A percentile compares a stretch with the other conserved stretches of the same genome.
These are phyloP conservation scores for Synchiropus splendidus DNA, from an alignment of 2,113 vertebrate species.

Conservation along the genomic window DNA sequence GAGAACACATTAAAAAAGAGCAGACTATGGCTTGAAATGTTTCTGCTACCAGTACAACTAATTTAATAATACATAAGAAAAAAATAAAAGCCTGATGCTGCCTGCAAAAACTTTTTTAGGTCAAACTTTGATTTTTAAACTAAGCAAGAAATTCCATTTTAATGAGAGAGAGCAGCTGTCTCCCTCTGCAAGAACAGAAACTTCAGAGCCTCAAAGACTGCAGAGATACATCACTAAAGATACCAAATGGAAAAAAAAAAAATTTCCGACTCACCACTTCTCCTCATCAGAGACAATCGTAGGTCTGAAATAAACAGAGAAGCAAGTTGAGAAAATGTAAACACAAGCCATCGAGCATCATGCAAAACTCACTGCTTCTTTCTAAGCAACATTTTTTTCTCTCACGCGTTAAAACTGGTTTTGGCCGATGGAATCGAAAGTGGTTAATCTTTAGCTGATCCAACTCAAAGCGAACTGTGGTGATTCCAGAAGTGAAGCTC, in stretches of 20 bases:
- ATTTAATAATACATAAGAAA: no score
- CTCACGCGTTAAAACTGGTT: constrained; percentile 40
- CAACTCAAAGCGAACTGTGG: constrained; percentile 41
- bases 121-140: no score
- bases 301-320: constrained; percentile 58
- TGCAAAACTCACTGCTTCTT: constrained; percentile 43
- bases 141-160: no score
- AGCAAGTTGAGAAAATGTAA: not conserved
- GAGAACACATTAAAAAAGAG: no score
- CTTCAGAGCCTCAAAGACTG: no score
- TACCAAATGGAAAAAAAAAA: not conserved
- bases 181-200: no score
- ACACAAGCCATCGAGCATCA: not conserved
- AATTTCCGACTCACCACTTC: constrained; percentile 68
- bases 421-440: constrained; percentile 58
- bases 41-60: no score
- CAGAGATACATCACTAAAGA: no score
- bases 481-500: constrained; percentile 49
- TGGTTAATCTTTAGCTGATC: constrained; percentile 36
- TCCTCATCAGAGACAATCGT: constrained; percentile 75
- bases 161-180: no score
- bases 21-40: no score
- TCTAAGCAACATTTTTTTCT: constrained; percentile 59
- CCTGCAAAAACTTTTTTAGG: no score
- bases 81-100: no score